phyloP scores from a whole-genome alignment of 2,888 invertebrate genomes.

The Sesia bembeciformis region DNA sequence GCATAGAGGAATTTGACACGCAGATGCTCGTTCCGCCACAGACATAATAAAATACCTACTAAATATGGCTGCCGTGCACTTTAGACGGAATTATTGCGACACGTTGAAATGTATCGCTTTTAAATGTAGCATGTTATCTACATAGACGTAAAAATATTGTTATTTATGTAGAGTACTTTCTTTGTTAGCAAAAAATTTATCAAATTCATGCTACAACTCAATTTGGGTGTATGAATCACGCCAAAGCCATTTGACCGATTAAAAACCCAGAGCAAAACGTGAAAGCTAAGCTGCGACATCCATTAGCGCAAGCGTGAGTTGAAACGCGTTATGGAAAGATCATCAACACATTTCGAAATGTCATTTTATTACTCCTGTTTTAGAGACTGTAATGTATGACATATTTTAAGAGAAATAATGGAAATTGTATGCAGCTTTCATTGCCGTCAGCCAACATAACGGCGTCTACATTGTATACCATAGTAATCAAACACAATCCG shows the following conservation, averaged over 20 bases:
- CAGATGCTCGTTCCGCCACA: conserved; percentile 64
- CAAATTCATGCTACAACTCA: conserved; percentile 7
- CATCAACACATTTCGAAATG: conserved; percentile 26
- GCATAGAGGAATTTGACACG: conserved; percentile 69
- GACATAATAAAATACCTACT: conserved; percentile 62
- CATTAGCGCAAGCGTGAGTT: conserved; percentile 32
- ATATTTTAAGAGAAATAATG: conserved; percentile 6
- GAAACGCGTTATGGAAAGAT: conserved; percentile 25
- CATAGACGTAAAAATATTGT: neutral
- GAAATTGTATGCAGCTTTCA: conserved; percentile 6
- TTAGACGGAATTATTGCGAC: conserved; percentile 8
- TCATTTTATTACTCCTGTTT: conserved; percentile 3
- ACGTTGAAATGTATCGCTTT: neutral
- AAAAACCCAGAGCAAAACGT: conserved; percentile 16
- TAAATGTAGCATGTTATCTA: too few species aligned
- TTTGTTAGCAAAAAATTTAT: too few species aligned
- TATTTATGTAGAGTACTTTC: too few species aligned
- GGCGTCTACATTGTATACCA: conserved; percentile 25
- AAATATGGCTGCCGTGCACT: conserved; percentile 39
- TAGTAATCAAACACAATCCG: conserved; percentile 28
- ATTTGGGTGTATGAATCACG: conserved; percentile 10
- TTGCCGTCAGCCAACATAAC: conserved; percentile 18
- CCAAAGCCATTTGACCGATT: conserved; percentile 12
- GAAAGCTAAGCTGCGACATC: conserved; percentile 33
- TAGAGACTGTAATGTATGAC: neutral